Evolutionary conservation across 1,140 invertebrate genomes (phyloP).

Genomic region (Neotoxoptera formosana): DNA sequence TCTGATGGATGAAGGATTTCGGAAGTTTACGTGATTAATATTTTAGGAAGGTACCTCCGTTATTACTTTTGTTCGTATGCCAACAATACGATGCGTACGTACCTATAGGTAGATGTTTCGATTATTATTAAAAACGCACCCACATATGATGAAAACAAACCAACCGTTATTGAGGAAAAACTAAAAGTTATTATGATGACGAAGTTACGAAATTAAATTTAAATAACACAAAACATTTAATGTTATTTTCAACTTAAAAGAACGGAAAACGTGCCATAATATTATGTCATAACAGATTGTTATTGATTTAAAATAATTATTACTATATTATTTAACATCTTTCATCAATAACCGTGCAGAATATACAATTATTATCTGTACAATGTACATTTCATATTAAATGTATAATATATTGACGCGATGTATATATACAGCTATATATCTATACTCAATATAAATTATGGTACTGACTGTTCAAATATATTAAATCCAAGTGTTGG

Average conservation of each 20-base stretch:
- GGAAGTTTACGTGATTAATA: no score
- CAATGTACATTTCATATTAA: neutral
- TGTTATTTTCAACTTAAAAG: neutral
- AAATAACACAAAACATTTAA: neutral
- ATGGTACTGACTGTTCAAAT: neutral
- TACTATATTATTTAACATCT: neutral
- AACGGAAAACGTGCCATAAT: neutral
- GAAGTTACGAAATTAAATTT: neutral
- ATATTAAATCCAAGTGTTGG: neutral
- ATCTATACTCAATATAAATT: neutral
- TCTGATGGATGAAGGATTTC: neutral
- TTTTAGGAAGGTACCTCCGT: no score
- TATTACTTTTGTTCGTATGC: no score
- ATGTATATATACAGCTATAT: neutral
- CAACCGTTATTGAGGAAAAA: neutral
- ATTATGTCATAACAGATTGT: neutral
- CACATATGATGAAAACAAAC: neutral
- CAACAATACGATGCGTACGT: no score
- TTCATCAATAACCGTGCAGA: neutral
- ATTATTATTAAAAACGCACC: no score
- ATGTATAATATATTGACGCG: neutral
- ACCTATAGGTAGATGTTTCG: no score
- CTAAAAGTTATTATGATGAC: neutral
- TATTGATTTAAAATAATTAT: neutral
- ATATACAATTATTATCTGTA: neutral